phyloP scores from a whole-genome alignment of 2,797 vertebrate species.

The Bradypus variegatus region DNA sequence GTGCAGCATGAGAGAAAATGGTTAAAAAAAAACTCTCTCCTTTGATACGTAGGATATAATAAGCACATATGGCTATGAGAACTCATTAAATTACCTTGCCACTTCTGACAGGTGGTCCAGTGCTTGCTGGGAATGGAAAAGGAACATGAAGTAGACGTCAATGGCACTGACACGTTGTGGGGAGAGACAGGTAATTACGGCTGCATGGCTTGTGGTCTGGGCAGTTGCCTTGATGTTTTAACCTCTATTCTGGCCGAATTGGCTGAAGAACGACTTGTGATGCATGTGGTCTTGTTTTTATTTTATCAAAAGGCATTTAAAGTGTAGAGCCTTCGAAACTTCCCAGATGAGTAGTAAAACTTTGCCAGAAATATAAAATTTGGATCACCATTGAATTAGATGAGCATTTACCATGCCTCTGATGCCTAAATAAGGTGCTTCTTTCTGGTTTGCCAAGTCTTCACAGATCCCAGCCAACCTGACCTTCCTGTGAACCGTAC shows the following conservation, averaged over 20 bases:
- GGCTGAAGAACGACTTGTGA: conserved; percentile 26
- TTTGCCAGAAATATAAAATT: conserved; percentile 11
- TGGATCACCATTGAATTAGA: background rate
- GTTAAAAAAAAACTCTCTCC: conserved; percentile 38
- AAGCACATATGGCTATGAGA: conserved; percentile 24
- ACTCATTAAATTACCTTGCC: conserved; percentile 61
- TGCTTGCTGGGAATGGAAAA: conserved; percentile 85
- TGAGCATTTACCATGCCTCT: background rate
- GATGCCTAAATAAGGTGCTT: background rate
- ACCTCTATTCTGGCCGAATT: background rate
- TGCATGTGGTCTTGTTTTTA: background rate
- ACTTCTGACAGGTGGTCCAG: conserved; percentile 85
- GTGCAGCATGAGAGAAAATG: conserved; percentile 35
- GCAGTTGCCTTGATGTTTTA: background rate
- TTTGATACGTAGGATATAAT: conserved; percentile 19
- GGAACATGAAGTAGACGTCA: conserved; percentile 86
- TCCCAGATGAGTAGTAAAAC: conserved; percentile 11
- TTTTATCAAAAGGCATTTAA: conserved; percentile 34
- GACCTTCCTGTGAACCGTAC: background rate
- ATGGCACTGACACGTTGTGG: conserved; percentile 93
- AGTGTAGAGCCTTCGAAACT: conserved; percentile 33
- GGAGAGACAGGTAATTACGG: conserved; percentile 94
- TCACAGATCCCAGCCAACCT: background rate
- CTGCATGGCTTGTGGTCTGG: background rate
- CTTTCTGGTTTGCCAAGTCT: background rate